Evolutionary conservation across 1,140 invertebrate genomes (phyloP).

Genomic region (Sitophilus oryzae): DNA sequence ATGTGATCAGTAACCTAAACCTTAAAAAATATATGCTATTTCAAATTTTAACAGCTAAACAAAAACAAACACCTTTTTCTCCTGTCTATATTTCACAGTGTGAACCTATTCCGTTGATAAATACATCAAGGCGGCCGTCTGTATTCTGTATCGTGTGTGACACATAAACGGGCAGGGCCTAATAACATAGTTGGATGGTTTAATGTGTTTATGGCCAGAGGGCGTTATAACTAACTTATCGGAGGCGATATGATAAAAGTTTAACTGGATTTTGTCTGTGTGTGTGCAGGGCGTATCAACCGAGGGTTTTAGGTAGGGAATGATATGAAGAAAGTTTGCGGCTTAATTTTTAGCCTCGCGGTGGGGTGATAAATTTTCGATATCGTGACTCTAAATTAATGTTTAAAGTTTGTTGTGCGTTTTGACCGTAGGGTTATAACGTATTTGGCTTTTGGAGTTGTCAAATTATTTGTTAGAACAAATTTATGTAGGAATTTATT

Average conservation of each 20-base stretch:
- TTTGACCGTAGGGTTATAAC: too few species aligned
- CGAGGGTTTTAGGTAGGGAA: not conserved
- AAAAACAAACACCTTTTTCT: too few species aligned
- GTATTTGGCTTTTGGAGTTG: too few species aligned
- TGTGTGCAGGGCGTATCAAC: not conserved
- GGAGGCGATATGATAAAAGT: not conserved
- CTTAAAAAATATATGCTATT: too few species aligned
- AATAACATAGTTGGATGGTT: slow-evolving; percentile 1
- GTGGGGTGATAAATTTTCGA: not conserved
- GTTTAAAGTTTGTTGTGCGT: not conserved
- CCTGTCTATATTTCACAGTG: too few species aligned
- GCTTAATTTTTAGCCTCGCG: not conserved
- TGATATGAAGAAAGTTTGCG: not conserved
- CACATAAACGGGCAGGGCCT: not conserved
- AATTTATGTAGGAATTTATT: too few species aligned
- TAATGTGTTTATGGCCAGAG: slow-evolving; percentile 16
- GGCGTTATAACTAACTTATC: slow-evolving; percentile 15
- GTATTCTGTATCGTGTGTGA: not conserved
- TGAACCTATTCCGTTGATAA: not conserved
- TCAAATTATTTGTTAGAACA: too few species aligned
- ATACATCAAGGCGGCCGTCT: not conserved
- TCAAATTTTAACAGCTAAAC: too few species aligned
- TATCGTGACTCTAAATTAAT: not conserved
- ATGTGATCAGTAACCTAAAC: too few species aligned
- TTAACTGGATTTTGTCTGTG: not conserved